Percentiles rank a stretch among this genome's conserved stretches.
Evolutionary conservation across 2,888 invertebrate genomes (phyloP).

Genomic region (Creontiades dilutus): DNA sequence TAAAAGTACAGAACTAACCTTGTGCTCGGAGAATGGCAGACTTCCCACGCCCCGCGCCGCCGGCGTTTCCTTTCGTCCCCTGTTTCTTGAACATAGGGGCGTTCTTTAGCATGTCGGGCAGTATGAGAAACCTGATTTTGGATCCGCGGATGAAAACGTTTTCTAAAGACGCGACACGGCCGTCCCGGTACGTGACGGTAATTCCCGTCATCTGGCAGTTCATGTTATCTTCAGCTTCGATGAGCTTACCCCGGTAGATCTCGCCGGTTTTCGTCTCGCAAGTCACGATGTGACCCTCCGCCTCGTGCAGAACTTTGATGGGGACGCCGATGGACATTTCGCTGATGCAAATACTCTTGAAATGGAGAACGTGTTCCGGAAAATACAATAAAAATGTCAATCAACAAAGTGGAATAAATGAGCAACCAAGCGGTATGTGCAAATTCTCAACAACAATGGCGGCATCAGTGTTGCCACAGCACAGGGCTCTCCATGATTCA

Average conservation of each 20-base stretch:
- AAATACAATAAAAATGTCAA: too few species aligned
- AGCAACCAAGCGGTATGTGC: too few species aligned
- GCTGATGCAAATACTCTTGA: not conserved
- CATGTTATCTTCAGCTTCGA: slow-evolving; percentile 99
- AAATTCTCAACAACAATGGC: slow-evolving; percentile 7
- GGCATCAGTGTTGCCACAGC: not conserved
- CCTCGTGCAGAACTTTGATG: slow-evolving; percentile 99
- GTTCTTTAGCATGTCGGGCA: slow-evolving; percentile 99
- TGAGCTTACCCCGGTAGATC: slow-evolving; percentile 97
- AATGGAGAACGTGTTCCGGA: not conserved
- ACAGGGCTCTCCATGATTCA: too few species aligned
- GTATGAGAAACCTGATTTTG: slow-evolving; percentile 97
- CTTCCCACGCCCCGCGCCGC: slow-evolving; percentile 84
- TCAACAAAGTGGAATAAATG: too few species aligned
- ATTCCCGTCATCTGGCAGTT: slow-evolving; percentile 98
- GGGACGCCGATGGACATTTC: slow-evolving; percentile 99
- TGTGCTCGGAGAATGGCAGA: slow-evolving; percentile 95
- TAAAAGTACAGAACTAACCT: slow-evolving; percentile 81
- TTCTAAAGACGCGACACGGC: slow-evolving; percentile 94
- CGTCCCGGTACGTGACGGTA: slow-evolving; percentile 98
- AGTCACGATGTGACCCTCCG: slow-evolving; percentile 99
- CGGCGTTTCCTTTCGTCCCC: slow-evolving; percentile 85
- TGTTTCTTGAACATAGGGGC: slow-evolving; percentile 98
- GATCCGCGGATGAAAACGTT: slow-evolving; percentile 99
- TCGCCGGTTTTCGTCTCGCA: slow-evolving; percentile 99